phyloP scores from a whole-genome alignment of 2,113 vertebrate genomes.

The Morone chrysops region DNA sequence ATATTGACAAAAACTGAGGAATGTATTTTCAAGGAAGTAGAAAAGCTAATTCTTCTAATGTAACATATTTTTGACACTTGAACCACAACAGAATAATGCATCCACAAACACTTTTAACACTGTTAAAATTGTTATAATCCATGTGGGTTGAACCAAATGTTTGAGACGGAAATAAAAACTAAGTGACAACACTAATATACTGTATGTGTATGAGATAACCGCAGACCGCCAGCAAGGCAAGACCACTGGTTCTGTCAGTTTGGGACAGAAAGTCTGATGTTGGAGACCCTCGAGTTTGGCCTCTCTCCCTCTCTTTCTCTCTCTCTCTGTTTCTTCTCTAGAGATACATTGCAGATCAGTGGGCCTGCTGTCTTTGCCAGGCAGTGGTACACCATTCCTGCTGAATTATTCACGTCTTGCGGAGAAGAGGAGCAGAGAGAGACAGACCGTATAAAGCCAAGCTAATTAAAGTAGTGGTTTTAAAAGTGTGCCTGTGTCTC shows the following conservation, averaged over 20 bases:
- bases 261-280: slow-evolving; percentile 9
- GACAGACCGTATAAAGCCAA: slow-evolving; percentile 65
- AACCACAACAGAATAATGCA: no score
- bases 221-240: background rate
- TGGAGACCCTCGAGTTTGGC: background rate
- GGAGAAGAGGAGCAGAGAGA: slow-evolving; percentile 61
- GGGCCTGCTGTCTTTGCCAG: slow-evolving; percentile 70
- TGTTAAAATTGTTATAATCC: no score
- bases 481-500: slow-evolving; percentile 79
- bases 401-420: slow-evolving; percentile 80
- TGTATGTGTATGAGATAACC: background rate
- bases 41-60: no score
- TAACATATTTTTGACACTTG: no score
- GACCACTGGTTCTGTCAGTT: background rate
- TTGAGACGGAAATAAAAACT: background rate
- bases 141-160: background rate
- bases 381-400: slow-evolving; percentile 70
- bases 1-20: background rate
- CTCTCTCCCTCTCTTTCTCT: background rate
- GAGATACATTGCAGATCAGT: slow-evolving; percentile 68
- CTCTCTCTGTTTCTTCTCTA: slow-evolving; percentile 22
- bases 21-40: no score
- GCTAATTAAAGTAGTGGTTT: slow-evolving; percentile 81
- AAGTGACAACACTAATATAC: background rate
- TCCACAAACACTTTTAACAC: no score